Evolutionary conservation across 1,140 invertebrate genomes (phyloP), one percentile per base, ranked within the genome.

Genomic region (Ericerus pela): DNA sequence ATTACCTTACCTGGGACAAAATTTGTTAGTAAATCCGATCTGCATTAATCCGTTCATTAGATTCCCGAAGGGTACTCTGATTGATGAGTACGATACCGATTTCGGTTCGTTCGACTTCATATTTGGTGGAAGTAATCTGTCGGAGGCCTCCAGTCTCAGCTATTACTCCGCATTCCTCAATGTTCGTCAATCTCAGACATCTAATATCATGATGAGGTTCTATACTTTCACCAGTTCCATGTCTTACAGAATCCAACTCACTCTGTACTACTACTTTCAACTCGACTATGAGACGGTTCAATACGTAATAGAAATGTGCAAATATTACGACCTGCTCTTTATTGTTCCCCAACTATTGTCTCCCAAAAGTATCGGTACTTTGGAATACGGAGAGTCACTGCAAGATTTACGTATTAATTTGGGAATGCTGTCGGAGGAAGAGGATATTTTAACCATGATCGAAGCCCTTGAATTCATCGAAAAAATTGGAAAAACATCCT

Each of bases 61-160:
- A 47, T 47, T 47, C 41, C 41, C 41, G 20, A 47, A 47, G 26
- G 41, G 41, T 24, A n/a, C 26, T 14, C 20, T 38, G n/a, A 41
- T 41, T 6, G 11, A 47, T 5, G 41, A 22, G 8, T 47, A 16
- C 14, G 41, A 47, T 47, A 24, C 41, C 16, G 41, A 47, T 24
- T 22, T 47, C 20, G 3, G 16, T 24, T 24, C 22, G 20, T 47
- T 47, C 20, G 16, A 10, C 16, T 47, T 24, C 14, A 24, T 24
- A 24, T 47, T 47, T 24, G 41, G 41, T 47, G 41, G 26, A 10
- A 24, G 26, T 14, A 14, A 47, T 24, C 11, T 47, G 26, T 47
- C 41, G 10, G 11, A 18, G 4, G 26, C 10, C 16, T 10, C 16
- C 18, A 5, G 20, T 2, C 10, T 47, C 41, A 20, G 26, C 16